A percentile compares a stretch with the other conserved stretches of the same genome.
phyloP scores from a whole-genome alignment of 1,140 invertebrate genomes.

The Zaprionus ghesquierei region DNA sequence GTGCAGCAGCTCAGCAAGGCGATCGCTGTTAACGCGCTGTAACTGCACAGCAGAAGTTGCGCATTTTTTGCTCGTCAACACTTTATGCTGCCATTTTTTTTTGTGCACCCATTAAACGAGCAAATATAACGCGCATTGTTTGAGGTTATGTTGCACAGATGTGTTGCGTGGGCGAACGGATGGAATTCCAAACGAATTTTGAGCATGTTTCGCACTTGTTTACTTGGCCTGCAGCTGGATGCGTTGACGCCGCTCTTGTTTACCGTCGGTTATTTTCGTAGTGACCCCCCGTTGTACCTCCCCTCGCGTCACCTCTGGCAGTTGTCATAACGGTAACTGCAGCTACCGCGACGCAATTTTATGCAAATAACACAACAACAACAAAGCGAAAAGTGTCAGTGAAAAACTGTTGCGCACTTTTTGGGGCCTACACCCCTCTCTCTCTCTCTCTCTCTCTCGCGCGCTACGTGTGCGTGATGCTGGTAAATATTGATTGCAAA shows the following conservation, averaged over 20 bases:
- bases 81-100: background rate
- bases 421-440: background rate
- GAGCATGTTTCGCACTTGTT: background rate
- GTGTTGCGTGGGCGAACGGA: background rate
- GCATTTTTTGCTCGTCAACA: background rate
- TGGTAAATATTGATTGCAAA: slow-evolving; percentile 36
- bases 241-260: background rate
- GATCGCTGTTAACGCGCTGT: background rate
- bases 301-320: background rate
- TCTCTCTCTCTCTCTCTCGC: background rate
- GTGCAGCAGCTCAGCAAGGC: too few species aligned
- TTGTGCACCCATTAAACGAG: too few species aligned
- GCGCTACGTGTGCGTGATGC: background rate
- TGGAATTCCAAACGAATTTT: background rate
- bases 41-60: too few species aligned
- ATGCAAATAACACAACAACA: slow-evolving; percentile 53
- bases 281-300: background rate
- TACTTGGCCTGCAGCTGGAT: background rate
- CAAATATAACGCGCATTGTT: background rate
- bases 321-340: slow-evolving; percentile 39
- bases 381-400: background rate
- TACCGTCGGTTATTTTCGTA: background rate
- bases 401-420: slow-evolving; percentile 27
- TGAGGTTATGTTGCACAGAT: background rate
- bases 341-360: slow-evolving; percentile 38